A percentile compares a stretch with the other conserved stretches of the same genome.
phyloP scores from a whole-genome alignment of 2,113 vertebrate genomes.

The Pedetes capensis region DNA sequence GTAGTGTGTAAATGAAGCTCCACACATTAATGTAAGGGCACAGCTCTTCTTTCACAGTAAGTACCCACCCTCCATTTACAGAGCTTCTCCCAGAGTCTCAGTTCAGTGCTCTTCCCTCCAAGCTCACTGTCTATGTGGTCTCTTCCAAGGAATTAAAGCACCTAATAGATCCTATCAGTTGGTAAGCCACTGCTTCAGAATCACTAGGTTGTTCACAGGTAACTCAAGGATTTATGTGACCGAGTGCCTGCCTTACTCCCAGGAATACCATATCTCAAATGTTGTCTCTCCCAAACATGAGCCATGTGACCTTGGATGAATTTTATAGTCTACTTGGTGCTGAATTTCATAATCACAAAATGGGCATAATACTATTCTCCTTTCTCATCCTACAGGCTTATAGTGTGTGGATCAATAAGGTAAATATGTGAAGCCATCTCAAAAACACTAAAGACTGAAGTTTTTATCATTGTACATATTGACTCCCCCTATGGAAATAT shows the following conservation, averaged over 20 bases:
- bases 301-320: not conserved
- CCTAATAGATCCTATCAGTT: not conserved
- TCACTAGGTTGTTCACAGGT: not conserved
- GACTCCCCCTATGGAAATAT: not conserved
- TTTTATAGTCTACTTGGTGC: not conserved
- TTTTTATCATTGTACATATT: not conserved
- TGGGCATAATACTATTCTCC: not conserved
- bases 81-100: not conserved
- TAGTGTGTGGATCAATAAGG: not conserved
- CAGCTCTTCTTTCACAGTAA: not conserved
- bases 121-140: not conserved
- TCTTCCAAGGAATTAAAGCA: not conserved
- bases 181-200: not conserved
- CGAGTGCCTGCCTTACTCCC: not conserved
- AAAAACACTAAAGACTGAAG: not conserved
- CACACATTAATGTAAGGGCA: not conserved
- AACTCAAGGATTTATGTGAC: not conserved
- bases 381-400: not conserved
- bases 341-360: not conserved
- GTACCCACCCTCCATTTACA: not conserved
- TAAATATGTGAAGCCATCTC: not conserved
- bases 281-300: not conserved
- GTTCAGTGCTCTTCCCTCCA: not conserved
- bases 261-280: not conserved
- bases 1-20: not conserved